Percentiles rank a stretch among this genome's conserved stretches.
Conservation (phyloP, 2,797 vertebrate species). For the Chrysocyon brachyurus region DNA sequence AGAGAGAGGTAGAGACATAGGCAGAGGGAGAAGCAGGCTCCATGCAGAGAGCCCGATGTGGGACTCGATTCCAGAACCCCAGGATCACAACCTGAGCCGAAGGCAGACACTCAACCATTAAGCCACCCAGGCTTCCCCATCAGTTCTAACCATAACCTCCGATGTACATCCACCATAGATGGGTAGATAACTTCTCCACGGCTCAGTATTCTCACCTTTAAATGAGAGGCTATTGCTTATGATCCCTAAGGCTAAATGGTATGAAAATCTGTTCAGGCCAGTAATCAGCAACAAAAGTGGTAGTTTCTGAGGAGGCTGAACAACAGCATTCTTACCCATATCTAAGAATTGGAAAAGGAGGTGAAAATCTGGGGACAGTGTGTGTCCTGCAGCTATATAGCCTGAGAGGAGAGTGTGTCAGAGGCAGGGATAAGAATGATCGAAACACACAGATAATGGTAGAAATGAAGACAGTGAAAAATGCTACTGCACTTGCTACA, state of each 20-base stretch:
- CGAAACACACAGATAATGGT: background rate
- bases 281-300: background rate
- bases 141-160: background rate
- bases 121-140: too few species aligned
- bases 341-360: background rate
- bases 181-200: background rate
- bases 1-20: too few species aligned
- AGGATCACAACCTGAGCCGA: too few species aligned
- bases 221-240: background rate
- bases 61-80: too few species aligned
- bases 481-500: background rate
- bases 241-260: background rate
- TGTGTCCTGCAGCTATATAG: slow-evolving; percentile 61
- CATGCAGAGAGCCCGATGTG: too few species aligned
- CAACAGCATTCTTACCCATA: slow-evolving; percentile 59
- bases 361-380: background rate
- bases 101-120: too few species aligned
- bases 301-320: background rate
- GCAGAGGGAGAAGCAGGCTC: too few species aligned
- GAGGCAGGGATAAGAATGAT: background rate
- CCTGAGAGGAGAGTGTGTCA: background rate
- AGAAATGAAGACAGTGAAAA: background rate
- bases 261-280: background rate
- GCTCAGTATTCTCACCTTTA: background rate
- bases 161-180: background rate